Conservation (phyloP, 2,888 invertebrate genomes). For the Octodonta nipae region DNA sequence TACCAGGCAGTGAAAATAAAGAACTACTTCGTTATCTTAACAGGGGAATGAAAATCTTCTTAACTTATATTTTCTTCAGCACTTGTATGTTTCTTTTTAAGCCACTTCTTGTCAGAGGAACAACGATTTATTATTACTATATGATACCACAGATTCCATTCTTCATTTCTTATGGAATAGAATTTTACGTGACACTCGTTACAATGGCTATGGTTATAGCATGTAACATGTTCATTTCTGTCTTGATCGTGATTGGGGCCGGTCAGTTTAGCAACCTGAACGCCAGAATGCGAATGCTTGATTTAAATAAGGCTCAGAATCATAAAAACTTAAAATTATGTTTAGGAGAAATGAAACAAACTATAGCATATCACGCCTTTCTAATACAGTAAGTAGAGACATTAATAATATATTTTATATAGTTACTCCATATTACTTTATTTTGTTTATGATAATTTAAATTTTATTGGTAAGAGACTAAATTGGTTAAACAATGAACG, state of each 20-base stretch:
- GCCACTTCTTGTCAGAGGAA: constrained; percentile 10
- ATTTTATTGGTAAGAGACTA: too few relatives aligned
- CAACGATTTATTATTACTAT: constrained; percentile 13
- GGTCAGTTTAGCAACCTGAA: constrained; percentile 13
- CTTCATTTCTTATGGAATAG: constrained; percentile 9
- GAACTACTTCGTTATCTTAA: constrained; percentile 6
- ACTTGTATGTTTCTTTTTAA: constrained; percentile 13
- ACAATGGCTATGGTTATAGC: constrained; percentile 14
- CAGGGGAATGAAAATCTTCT: constrained; percentile 6
- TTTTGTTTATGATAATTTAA: too few relatives aligned
- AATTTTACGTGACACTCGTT: constrained; percentile 12
- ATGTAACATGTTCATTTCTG: constrained; percentile 10
- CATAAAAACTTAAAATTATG: constrained; percentile 4
- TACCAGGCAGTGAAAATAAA: constrained; percentile 8
- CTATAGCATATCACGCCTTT: constrained; percentile 10
- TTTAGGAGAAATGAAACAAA: constrained; percentile 6
- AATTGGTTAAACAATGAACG: too few relatives aligned
- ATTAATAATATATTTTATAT: background rate
- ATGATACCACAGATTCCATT: constrained; percentile 9
- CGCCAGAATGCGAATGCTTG: constrained; percentile 8
- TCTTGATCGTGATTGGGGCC: constrained; percentile 10
- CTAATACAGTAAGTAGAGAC: constrained; percentile 11
- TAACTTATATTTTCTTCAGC: constrained; percentile 10
- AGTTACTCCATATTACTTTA: background rate
- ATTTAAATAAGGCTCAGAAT: constrained; percentile 4